Conservation (phyloP, 2,888 invertebrate species). For the Hoplodrina ambigua region DNA sequence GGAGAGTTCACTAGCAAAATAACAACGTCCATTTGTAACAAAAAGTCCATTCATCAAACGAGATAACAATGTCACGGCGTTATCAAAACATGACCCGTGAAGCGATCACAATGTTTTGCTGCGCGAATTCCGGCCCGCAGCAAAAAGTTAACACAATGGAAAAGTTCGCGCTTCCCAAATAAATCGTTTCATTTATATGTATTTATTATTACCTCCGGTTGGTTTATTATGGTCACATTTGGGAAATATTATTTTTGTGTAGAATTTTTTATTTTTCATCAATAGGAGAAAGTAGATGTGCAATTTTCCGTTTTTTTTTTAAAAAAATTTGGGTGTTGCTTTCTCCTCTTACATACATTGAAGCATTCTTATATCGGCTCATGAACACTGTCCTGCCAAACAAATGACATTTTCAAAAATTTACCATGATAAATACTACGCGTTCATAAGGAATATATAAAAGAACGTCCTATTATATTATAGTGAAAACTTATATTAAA, state of each 20-base stretch:
- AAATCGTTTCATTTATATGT: slow-evolving; percentile 78
- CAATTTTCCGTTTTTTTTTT: too few relatives aligned
- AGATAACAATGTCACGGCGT: slow-evolving; percentile 88
- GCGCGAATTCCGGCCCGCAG: slow-evolving; percentile 75
- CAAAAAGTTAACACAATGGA: slow-evolving; percentile 85
- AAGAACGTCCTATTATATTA: neutral
- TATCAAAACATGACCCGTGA: slow-evolving; percentile 88
- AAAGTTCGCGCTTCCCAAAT: slow-evolving; percentile 79
- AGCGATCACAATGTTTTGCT: slow-evolving; percentile 87
- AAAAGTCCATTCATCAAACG: slow-evolving; percentile 89
- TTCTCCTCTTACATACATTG: neutral
- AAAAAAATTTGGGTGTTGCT: neutral
- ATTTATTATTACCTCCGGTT: slow-evolving; percentile 75
- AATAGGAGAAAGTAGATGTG: neutral
- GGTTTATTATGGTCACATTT: slow-evolving; percentile 59
- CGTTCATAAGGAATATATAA: neutral
- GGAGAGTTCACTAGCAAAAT: slow-evolving; percentile 83
- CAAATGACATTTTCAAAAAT: neutral
- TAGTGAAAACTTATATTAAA: slow-evolving; percentile 17
- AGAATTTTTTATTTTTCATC: slow-evolving; percentile 15
- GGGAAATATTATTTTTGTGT: slow-evolving; percentile 64
- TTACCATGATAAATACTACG: neutral
- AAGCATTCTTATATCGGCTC: too few relatives aligned
- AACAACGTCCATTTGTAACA: slow-evolving; percentile 88
- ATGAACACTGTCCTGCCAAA: too few relatives aligned